Evolutionary conservation across 1,140 invertebrate species (phyloP).

Genomic region (Lepidotrigona ventralis): DNA sequence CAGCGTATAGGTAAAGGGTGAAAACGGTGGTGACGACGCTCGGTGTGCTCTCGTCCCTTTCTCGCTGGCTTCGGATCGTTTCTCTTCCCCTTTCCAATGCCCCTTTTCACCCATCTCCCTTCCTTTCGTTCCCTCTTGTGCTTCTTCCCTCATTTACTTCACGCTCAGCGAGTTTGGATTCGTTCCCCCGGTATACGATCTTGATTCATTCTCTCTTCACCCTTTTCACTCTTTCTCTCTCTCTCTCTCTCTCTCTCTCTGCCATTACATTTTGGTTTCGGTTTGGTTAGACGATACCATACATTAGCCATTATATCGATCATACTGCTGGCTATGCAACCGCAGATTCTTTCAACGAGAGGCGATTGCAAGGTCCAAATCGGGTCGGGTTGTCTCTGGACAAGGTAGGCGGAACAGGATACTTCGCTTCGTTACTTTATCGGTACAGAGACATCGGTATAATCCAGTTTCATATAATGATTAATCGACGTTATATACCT

Average conservation of each 20-base stretch:
- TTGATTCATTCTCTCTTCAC: neutral
- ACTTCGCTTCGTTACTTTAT: too few relatives aligned
- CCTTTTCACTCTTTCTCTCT: neutral
- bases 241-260: neutral
- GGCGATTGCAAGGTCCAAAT: neutral
- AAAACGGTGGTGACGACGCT: slow-evolving; percentile 65
- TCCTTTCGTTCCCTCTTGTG: neutral
- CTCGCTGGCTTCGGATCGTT: neutral
- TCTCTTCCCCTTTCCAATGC: slow-evolving; percentile 33
- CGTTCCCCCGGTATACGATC: neutral
- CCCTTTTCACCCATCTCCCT: neutral
- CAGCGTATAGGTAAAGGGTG: slow-evolving; percentile 63
- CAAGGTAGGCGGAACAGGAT: too few relatives aligned
- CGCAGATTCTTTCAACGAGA: slow-evolving; percentile 21
- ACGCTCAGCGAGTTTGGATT: neutral
- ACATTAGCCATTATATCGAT: slow-evolving; percentile 40
- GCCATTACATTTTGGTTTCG: neutral
- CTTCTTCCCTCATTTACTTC: slow-evolving; percentile 1
- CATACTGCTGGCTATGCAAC: neutral
- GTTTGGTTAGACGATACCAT: neutral
- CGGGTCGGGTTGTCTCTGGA: neutral
- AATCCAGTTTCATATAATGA: too few relatives aligned
- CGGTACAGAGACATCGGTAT: too few relatives aligned
- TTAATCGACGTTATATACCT: too few relatives aligned
- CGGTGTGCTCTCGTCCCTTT: slow-evolving; percentile 46